phyloP scores from a whole-genome alignment of 1,140 invertebrate genomes.

The Bombus confusus region DNA sequence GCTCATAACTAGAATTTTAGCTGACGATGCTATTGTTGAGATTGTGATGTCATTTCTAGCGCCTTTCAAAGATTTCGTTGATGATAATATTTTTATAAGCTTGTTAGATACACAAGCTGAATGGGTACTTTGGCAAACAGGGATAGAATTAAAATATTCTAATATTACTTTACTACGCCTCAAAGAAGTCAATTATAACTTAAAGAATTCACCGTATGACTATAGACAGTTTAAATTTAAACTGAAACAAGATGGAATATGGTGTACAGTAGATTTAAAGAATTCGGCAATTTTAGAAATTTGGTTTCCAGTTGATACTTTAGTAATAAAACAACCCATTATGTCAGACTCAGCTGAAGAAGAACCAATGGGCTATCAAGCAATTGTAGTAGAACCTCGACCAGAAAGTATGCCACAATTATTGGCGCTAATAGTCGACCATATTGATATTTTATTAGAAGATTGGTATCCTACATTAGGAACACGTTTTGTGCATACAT shows the following conservation, averaged over 20 bases:
- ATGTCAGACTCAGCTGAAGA: conserved; percentile 80
- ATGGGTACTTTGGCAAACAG: conserved; percentile 98
- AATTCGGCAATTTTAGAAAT: conserved; percentile 94
- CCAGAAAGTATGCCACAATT: conserved; percentile 92
- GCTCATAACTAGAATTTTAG: conserved; percentile 94
- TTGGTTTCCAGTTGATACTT: conserved; percentile 90
- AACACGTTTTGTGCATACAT: conserved; percentile 98
- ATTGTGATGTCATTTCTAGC: conserved; percentile 85
- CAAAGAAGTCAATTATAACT: conserved; percentile 89
- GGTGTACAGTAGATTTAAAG: conserved; percentile 92
- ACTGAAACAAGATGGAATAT: conserved; percentile 90
- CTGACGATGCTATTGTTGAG: conserved; percentile 93
- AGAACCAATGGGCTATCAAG: conserved; percentile 85
- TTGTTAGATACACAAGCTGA: conserved; percentile 89
- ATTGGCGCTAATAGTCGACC: conserved; percentile 95
- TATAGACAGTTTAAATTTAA: conserved; percentile 85
- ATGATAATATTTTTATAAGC: conserved; percentile 85
- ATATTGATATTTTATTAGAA: conserved; percentile 97
- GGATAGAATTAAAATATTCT: conserved; percentile 93
- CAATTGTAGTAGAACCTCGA: conserved; percentile 88
- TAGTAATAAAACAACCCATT: conserved; percentile 87
- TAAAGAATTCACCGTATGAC: conserved; percentile 83
- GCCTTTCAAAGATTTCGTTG: conserved; percentile 81
- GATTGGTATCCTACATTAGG: conserved; percentile 99
- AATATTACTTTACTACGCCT: conserved; percentile 91